These are phyloP conservation scores for Bilobella aurantiaca DNA, from an alignment of 1,140 invertebrate species.

Conservation along the genomic window DNA sequence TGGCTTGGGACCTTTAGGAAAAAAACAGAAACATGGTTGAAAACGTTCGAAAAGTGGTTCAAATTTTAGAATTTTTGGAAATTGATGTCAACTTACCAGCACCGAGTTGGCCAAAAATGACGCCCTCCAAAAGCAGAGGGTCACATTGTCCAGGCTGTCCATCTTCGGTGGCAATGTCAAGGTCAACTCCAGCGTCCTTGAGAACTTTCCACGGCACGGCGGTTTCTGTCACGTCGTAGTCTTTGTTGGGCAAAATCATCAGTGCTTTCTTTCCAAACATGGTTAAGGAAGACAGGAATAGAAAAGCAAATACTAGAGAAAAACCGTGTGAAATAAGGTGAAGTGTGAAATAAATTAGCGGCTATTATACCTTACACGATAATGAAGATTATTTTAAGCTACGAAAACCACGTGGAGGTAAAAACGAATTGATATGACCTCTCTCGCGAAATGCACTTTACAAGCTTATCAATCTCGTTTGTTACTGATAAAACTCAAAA, in stretches of 20 bases:
- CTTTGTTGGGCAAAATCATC: slow-evolving; percentile 22
- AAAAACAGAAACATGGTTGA: background rate
- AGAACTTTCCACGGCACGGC: slow-evolving; percentile 25
- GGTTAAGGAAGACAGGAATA: background rate
- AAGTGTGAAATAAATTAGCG: no score
- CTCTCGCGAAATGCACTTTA: no score
- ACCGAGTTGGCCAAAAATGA: slow-evolving; percentile 30
- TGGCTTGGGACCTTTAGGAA: background rate
- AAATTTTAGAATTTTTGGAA: background rate
- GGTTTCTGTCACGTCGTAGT: slow-evolving; percentile 29
- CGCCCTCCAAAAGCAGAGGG: slow-evolving; percentile 22
- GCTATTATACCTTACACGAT: no score
- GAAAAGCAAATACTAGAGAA: background rate
- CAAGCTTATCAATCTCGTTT: no score
- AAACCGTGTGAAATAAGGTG: no score
- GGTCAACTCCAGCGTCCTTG: slow-evolving; percentile 13
- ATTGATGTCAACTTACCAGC: slow-evolving; percentile 21
- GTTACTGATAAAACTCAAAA: no score
- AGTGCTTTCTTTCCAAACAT: slow-evolving; percentile 14
- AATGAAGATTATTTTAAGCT: no score
- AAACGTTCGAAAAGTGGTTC: background rate
- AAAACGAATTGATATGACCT: no score
- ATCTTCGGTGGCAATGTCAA: slow-evolving; percentile 24
- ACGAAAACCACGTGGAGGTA: no score
- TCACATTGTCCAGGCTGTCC: slow-evolving; percentile 24